Conservation (phyloP, 2,113 vertebrate species). For the Oryctolagus cuniculus region mOryCun1.1 NC_091453.1:6454501-6455000, state of each 20-base stretch:
- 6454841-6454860: background rate
- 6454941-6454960: background rate
- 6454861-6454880: background rate
- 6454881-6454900: background rate
- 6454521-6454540: constrained; percentile 56
- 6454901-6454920: background rate
- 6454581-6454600: background rate
- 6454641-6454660: background rate
- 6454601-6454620: background rate
- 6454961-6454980: background rate
- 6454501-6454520: constrained; percentile 38
- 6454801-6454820: background rate
- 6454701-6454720: background rate
- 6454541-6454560: constrained; percentile 42
- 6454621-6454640: background rate
- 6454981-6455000: background rate
- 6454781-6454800: background rate
- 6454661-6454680: background rate
- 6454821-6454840: background rate
- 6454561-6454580: constrained; percentile 32
- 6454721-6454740: constrained; percentile 13
- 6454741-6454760: constrained; percentile 45
- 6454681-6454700: constrained; percentile 38
- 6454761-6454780: constrained; percentile 22
- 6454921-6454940: too few species aligned